Percentiles rank a stretch among this genome's conserved stretches.
phyloP scores from a whole-genome alignment of 2,888 invertebrate species.

The Papilio protenor region DNA sequence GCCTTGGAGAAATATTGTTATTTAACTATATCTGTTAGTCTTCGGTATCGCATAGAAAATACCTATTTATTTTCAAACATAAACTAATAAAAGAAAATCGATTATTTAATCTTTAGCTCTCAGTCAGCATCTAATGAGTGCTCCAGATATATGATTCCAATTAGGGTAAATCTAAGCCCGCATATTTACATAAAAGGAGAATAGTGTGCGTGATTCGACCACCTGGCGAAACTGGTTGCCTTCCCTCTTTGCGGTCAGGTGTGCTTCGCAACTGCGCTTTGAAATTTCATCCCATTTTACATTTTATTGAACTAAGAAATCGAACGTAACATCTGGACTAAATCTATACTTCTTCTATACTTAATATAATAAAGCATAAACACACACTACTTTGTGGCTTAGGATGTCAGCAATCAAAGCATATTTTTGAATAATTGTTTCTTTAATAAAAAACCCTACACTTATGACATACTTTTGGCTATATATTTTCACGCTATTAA shows the following conservation, averaged over 20 bases:
- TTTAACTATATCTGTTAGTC: not conserved
- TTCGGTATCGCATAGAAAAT: not conserved
- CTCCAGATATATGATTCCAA: not conserved
- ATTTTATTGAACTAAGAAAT: slow-evolving; percentile 39
- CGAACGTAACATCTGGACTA: slow-evolving; percentile 35
- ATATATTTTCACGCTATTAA: no score
- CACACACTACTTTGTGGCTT: no score
- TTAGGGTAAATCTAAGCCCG: not conserved
- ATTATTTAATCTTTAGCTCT: not conserved
- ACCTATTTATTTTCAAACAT: not conserved
- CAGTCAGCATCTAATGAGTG: not conserved
- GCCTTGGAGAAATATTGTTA: not conserved
- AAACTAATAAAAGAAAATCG: not conserved
- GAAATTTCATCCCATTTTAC: slow-evolving; percentile 55
- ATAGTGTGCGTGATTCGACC: slow-evolving; percentile 57
- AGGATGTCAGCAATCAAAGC: no score
- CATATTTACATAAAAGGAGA: slow-evolving; percentile 16
- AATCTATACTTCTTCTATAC: not conserved
- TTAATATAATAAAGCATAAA: no score
- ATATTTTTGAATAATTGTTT: no score
- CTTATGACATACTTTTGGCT: no score
- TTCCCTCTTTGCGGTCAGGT: slow-evolving; percentile 66
- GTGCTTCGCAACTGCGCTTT: slow-evolving; percentile 59
- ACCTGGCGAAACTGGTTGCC: slow-evolving; percentile 76
- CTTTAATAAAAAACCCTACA: no score